Base-by-base conservation (phyloP, 2,888 invertebrate species). In the Sminthurinus aureus region DNA sequence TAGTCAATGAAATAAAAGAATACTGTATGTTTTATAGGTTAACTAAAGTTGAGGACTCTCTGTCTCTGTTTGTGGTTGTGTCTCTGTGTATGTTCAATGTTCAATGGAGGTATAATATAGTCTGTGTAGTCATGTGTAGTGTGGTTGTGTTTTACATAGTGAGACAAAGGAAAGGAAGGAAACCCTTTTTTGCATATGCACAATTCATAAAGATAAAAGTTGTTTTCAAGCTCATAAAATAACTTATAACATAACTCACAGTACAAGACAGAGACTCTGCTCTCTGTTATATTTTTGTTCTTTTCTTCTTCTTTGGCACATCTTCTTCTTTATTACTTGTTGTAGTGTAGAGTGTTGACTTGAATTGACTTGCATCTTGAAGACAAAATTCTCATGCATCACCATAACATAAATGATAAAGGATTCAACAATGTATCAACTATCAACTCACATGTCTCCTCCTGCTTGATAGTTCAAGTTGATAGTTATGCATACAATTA, bases 1-100 rank as follows among this genome's bases (percentile, higher is more conserved):
- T 77, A 82, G 82, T 82, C 82, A 82, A 82, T 82, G 82, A 82
- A 82, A 82, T 82, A 82, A 82, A 82, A 82, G 76, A 82, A 82
- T 76, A 75, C 82, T 82, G 67, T 76, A 76, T 82, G 82, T 81
- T 81, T 81, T 81, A 81, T 81, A 69, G 73, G 52, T 58, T 71
- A 12, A 80, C 80, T 38, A 38, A 38, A 38, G 38, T 78, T 58
- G 15, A 38, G 20, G 18, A n/a, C 76, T 51, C 76, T 76, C 76
- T 76, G 51, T 76, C 76, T 76, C 76, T 51, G n/a, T 76, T 20
- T 69, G 50, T 69, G 69, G 18, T 22, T 20, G n/a, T n/a, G n/a
- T 50, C 18, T 51, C 74, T 51, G 51, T 74, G 38, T 50, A 15
- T 69, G 20, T 69, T 4, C 20, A 69, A 4, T 69, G 1, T 12